A percentile compares a stretch with the other conserved stretches of the same genome.
Conservation (phyloP, 2,113 vertebrate genomes). For the Otis tarda region DNA sequence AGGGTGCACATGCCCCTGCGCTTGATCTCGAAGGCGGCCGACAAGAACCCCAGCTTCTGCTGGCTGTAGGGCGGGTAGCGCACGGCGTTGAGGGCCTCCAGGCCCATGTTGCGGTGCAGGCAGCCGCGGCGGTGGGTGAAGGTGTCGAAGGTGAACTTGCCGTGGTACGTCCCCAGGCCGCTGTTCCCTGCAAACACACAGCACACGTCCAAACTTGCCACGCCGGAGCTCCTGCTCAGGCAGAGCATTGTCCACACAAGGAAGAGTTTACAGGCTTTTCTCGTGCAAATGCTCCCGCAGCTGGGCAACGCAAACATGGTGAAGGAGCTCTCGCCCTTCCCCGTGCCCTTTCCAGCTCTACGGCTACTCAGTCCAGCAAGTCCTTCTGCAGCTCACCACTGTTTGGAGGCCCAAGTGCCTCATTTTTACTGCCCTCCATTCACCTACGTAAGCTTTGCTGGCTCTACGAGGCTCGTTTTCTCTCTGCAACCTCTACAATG, state of each 20-base stretch:
- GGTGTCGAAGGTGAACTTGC: slow-evolving; percentile 87
- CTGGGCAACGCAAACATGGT: rapidly evolving
- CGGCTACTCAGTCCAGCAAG: background rate
- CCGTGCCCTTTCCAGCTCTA: background rate
- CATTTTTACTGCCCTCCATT: background rate
- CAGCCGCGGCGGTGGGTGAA: slow-evolving; percentile 82
- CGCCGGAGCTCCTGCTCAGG: background rate
- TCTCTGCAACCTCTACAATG: background rate
- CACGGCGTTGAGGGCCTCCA: slow-evolving; percentile 80
- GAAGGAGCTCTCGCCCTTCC: background rate
- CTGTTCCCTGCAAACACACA: slow-evolving; percentile 76
- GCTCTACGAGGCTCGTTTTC: background rate
- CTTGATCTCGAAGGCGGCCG: slow-evolving; percentile 52
- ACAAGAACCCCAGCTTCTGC: slow-evolving; percentile 73
- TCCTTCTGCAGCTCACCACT: background rate
- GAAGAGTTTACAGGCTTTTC: background rate
- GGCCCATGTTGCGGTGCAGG: slow-evolving; percentile 78
- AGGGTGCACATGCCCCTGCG: slow-evolving; percentile 64
- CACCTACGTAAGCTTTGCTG: background rate
- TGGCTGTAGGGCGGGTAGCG: slow-evolving; percentile 87
- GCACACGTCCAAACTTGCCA: background rate
- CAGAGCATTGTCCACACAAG: no score
- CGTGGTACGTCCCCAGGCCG: slow-evolving; percentile 86
- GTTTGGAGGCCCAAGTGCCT: background rate
- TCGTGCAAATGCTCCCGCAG: background rate